Base-by-base conservation (phyloP, 2,113 vertebrate species). In the Nanorana parkeri region DNA sequence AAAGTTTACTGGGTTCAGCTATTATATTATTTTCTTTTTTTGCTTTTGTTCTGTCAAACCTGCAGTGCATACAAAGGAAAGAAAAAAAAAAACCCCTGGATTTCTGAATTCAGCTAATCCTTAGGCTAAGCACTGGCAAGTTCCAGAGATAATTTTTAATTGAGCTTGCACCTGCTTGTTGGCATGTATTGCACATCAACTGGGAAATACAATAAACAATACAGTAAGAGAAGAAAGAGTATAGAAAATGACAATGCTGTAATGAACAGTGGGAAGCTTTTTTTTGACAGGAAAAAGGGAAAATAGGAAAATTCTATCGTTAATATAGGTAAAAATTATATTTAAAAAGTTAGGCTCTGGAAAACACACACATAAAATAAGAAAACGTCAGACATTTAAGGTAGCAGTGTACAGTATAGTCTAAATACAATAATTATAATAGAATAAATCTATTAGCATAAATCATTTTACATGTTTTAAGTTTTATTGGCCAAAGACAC, bases 141-240 rank as follows among this genome's bases (percentile, higher is more conserved):
- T 63, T 76, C 56, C 58, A 63, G 29, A 76, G 58, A 76, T 58
- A 76, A 76, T 76, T 76, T 60, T n/a, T 76, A 76, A 76, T 63
- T 76, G 58, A 76, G 73, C 58, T 76, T 64, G 73, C 58, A 63
- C 15, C 58, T 76, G 60, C 73, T 76, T 76, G 58, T 76, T 76
- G 73, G 58, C 73, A 76, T 76, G 56, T 76, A 17, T 28, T 76
- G 73, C 58, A 76, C 56, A 61, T 36, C 73, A 64, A 76, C 73
- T 76, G 73, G 58, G 73, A 76, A 76, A 76, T 76, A 63, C 73
- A 76, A 76, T 76, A 76, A 76, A 76, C 73, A 64, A 63, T 76
- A 76, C 32, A 76, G 73, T 76, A 76, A 51, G 29, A 76, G 23
- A 63, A 76, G 55, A 76, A 76, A 51, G 29, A 63, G 63, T 47